Evolutionary conservation across 1,140 invertebrate species (phyloP).

Genomic region (Lithobius niger): DNA sequence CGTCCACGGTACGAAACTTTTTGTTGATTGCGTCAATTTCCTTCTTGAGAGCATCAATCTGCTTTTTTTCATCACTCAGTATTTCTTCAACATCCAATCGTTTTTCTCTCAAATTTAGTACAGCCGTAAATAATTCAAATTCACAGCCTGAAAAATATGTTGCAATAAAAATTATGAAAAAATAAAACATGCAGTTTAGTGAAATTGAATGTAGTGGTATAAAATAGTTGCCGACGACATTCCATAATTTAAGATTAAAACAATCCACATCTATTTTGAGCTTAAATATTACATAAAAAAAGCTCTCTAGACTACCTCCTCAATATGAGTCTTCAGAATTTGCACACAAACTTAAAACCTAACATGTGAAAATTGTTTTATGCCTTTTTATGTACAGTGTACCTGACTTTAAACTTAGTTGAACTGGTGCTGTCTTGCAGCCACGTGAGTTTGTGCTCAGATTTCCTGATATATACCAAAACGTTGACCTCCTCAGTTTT

Average conservation of each 20-base stretch:
- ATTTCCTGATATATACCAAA: too few species aligned
- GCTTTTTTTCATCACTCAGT: not conserved
- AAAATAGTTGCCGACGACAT: too few species aligned
- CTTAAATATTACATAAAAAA: not conserved
- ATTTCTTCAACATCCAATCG: constrained; percentile 4
- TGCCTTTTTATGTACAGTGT: too few species aligned
- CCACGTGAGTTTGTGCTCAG: too few species aligned
- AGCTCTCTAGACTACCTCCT: not conserved
- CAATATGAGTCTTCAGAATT: too few species aligned
- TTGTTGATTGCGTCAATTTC: constrained; percentile 1
- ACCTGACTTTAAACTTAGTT: too few species aligned
- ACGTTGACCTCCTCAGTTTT: too few species aligned
- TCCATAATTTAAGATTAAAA: too few species aligned
- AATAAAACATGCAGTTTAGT: not conserved
- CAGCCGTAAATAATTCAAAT: not conserved
- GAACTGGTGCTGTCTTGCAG: too few species aligned
- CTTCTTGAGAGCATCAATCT: not conserved
- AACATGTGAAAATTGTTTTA: too few species aligned
- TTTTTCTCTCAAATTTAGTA: not conserved
- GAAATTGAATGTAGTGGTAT: not conserved
- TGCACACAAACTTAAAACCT: too few species aligned
- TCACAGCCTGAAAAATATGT: constrained; percentile 3
- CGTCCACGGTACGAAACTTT: not conserved
- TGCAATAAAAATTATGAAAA: not conserved
- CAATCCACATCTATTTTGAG: not conserved